A percentile compares a stretch with the other conserved stretches of the same genome.
phyloP scores from a whole-genome alignment of 1,140 invertebrate species.

The Cryptotermes secundus region DNA sequence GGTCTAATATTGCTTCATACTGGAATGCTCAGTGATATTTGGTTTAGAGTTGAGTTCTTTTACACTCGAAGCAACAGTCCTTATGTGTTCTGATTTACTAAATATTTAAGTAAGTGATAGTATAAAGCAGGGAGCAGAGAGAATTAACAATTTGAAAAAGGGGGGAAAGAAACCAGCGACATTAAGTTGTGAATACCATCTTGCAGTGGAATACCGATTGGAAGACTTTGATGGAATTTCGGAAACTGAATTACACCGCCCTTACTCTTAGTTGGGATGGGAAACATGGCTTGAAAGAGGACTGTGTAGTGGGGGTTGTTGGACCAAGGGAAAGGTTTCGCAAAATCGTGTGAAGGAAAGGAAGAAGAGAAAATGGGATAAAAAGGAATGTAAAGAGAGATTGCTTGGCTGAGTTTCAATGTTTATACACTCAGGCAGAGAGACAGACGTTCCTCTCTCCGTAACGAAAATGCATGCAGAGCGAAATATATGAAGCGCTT shows the following conservation, averaged over 20 bases:
- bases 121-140: neutral
- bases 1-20: too few relatives aligned
- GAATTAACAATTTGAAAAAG: neutral
- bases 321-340: slow-evolving; percentile 11
- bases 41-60: neutral
- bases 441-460: neutral
- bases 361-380: slow-evolving; percentile 7
- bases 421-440: slow-evolving; percentile 7
- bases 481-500: neutral
- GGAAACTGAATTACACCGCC: neutral
- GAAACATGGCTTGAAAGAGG: too few relatives aligned
- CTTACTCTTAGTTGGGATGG: neutral
- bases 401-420: slow-evolving; percentile 15
- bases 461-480: neutral
- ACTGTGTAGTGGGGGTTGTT: too few relatives aligned
- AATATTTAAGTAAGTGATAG: neutral
- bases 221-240: slow-evolving; percentile 12
- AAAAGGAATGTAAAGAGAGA: slow-evolving; percentile 12
- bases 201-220: slow-evolving; percentile 12
- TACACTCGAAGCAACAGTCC: neutral
- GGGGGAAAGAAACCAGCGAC: neutral
- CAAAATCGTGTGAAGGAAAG: slow-evolving; percentile 8
- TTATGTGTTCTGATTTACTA: neutral
- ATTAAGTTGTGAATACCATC: slow-evolving; percentile 8
- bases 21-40: neutral